Percentiles rank a stretch among this genome's conserved stretches.
Conservation (phyloP, 2,888 invertebrate genomes). For the Unio pictorum region DNA sequence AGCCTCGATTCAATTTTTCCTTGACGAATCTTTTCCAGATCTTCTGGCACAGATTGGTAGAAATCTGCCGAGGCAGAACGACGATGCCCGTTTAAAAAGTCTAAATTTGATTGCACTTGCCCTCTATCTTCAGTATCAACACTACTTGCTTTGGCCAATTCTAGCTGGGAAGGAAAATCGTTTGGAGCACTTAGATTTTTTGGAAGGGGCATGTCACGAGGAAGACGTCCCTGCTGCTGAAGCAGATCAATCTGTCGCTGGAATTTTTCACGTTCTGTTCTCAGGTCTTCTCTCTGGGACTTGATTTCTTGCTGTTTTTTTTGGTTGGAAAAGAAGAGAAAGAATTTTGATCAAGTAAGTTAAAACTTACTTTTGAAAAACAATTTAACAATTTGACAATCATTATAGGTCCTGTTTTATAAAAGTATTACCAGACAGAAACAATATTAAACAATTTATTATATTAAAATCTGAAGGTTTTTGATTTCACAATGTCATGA, state of each 20-base stretch:
- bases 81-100: constrained; percentile 40
- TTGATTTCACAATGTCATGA: no score
- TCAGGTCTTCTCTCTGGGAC: constrained; percentile 92
- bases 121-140: constrained; percentile 14
- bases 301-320: constrained; percentile 79
- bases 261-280: constrained; percentile 87
- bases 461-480: no score
- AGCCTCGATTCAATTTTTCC: constrained; percentile 14
- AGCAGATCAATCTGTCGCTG: constrained; percentile 77
- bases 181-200: constrained; percentile 1
- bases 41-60: constrained; percentile 32
- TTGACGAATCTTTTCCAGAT: constrained; percentile 20
- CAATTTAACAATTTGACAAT: no score
- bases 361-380: no score
- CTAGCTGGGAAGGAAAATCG: not conserved
- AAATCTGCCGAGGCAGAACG: constrained; percentile 63
- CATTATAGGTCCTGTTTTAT: no score
- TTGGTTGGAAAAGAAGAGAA: not conserved
- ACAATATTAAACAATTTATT: no score
- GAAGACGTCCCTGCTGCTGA: constrained; percentile 43
- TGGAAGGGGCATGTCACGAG: constrained; percentile 18
- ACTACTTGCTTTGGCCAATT: not conserved
- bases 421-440: no score
- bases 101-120: constrained; percentile 18
- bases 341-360: not conserved